These are phyloP conservation scores for Notothenia coriiceps DNA, from an alignment of 2,113 vertebrate species.

Conservation along the genomic window DNA sequence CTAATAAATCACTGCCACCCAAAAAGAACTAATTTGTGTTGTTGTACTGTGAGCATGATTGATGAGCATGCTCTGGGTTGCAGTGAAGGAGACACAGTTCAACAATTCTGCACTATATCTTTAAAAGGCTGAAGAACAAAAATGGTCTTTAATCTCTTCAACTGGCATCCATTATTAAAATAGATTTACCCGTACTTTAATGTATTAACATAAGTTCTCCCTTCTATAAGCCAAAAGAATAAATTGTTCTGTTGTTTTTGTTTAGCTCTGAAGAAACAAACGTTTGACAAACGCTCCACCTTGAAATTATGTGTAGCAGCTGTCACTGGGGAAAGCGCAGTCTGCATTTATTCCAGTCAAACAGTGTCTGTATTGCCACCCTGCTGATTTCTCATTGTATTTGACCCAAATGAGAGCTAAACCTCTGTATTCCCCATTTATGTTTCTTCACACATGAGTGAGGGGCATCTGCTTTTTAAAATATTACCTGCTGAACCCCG, in stretches of 20 bases:
- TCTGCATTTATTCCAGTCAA: slow-evolving; percentile 59
- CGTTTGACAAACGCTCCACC: slow-evolving; percentile 36
- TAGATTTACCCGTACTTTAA: slow-evolving; percentile 47
- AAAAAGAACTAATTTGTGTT: slow-evolving; percentile 81
- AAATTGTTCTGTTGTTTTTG: slow-evolving; percentile 28
- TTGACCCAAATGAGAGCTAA: slow-evolving; percentile 58
- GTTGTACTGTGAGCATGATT: slow-evolving; percentile 79
- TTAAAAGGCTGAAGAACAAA: slow-evolving; percentile 43
- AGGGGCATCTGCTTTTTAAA: slow-evolving; percentile 65
- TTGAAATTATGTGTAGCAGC: slow-evolving; percentile 52
- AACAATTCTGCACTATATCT: slow-evolving; percentile 58
- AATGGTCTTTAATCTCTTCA: slow-evolving; percentile 54
- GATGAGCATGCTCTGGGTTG: slow-evolving; percentile 70
- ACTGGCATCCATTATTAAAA: slow-evolving; percentile 63
- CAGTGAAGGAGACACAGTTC: slow-evolving; percentile 70
- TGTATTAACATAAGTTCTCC: slow-evolving; percentile 36
- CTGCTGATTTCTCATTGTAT: slow-evolving; percentile 58
- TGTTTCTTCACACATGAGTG: slow-evolving; percentile 55
- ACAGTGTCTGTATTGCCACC: slow-evolving; percentile 37
- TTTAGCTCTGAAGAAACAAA: slow-evolving; percentile 35
- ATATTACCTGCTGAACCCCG: slow-evolving; percentile 53
- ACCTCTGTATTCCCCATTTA: slow-evolving; percentile 56
- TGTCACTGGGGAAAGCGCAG: slow-evolving; percentile 39
- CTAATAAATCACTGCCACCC: slow-evolving; percentile 80
- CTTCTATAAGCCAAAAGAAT: slow-evolving; percentile 35